Evolutionary conservation across 2,888 invertebrate species (phyloP), one percentile per base, ranked within the genome.

Genomic region (Pseudococcus longispinus): DNA sequence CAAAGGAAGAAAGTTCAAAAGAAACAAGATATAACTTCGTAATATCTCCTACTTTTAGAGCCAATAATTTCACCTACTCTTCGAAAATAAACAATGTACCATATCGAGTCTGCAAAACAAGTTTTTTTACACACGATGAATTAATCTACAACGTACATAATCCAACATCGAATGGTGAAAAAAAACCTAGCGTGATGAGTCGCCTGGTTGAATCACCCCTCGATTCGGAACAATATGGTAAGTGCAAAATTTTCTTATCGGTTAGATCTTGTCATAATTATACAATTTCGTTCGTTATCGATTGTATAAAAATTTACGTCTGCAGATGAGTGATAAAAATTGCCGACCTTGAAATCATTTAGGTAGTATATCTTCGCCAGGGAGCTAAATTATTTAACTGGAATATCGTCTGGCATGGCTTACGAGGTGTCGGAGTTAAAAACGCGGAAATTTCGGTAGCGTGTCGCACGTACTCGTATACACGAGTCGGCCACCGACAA

Each of bases 191-290:
- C 60, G 60, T 60, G 60, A 60, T 60, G 60, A 60, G 60, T 60
- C 23, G 60, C 60, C 60, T 60, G 60, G 60, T 23, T 60, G 60
- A 20, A 9, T 15, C 6, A 60, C 13, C 60, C 23, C 60, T 60
- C 23, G 60, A 60, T 20, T 60, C 60, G 60, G 60, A 70, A 70
- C 70, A 70, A 70, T 70, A 70, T 13, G 15, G 26, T 70, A 26
- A 70, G 11, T 80, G 77, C 11, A 20, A 80, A 80, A 80, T 37
- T 32, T 80, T 80, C 77, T 80, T 80, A 80, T 80, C 77, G n/a
- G 26, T 11, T 6, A 42, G 37, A 80, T 80, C 77, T 9, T 23
- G 77, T 20, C 20, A 32, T 80, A 80, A 80, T 80, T 74, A 74
- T 80, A n/a, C 20, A 42, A 80, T 80, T 42, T 80, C 11, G 8